Evolutionary conservation across 1,140 invertebrate genomes (phyloP).

Genomic region (Drosophila grimshawi): DNA sequence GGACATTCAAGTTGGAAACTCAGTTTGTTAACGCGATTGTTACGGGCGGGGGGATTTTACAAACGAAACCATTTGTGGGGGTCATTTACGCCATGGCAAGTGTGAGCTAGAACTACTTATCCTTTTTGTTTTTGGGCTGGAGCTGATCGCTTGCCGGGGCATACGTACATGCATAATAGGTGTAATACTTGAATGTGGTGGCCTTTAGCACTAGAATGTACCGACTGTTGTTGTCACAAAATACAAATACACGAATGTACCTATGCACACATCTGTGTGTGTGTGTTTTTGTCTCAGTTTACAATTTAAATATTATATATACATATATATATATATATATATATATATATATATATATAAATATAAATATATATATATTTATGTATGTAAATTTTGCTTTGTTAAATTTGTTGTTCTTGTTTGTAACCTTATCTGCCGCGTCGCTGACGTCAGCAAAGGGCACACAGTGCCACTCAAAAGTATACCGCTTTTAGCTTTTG

Average conservation of each 20-base stretch:
- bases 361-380: constrained; percentile 32
- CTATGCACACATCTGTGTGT: constrained; percentile 15
- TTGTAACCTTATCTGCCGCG: constrained; percentile 67
- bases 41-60: constrained; percentile 57
- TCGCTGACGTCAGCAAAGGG: constrained; percentile 56
- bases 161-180: constrained; percentile 56
- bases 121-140: constrained; percentile 31
- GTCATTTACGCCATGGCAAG: constrained; percentile 1
- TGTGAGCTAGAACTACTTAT: constrained; percentile 32
- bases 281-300: constrained; percentile 39
- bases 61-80: constrained; percentile 70
- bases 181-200: constrained; percentile 70
- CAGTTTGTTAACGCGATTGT: constrained; percentile 51
- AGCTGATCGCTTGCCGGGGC: constrained; percentile 36
- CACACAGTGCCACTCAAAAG: constrained; percentile 72
- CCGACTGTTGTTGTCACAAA: constrained; percentile 49
- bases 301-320: constrained; percentile 40
- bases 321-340: constrained; percentile 30
- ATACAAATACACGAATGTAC: constrained; percentile 56
- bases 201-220: constrained; percentile 76
- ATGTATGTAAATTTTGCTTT: constrained; percentile 16
- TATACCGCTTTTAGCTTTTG: constrained; percentile 40
- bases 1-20: constrained; percentile 52
- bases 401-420: constrained; percentile 49
- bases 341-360: constrained; percentile 31